Conservation (phyloP, 2,797 vertebrate genomes). For the Danio albolineatus region DNA sequence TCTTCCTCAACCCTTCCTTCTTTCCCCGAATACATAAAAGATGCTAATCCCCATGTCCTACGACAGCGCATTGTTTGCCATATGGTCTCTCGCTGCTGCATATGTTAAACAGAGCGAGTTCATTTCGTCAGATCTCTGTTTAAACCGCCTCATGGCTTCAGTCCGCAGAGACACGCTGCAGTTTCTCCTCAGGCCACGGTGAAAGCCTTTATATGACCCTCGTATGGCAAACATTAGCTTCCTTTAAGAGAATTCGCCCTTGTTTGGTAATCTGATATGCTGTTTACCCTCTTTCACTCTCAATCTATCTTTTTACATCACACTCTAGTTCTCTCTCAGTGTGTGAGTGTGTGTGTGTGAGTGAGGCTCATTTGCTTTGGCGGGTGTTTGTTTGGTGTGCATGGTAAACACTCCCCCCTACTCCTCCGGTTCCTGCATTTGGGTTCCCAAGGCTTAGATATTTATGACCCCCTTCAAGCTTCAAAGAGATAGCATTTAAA, state of each 20-base stretch:
- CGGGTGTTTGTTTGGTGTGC: constrained; percentile 65
- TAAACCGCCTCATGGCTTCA: constrained; percentile 18
- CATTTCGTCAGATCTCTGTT: constrained; percentile 25
- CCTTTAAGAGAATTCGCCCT: constrained; percentile 60
- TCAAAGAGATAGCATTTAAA: constrained; percentile 51
- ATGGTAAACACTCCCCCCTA: constrained; percentile 65
- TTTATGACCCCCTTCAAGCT: constrained; percentile 38
- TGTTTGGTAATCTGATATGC: constrained; percentile 52
- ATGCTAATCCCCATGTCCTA: constrained; percentile 34
- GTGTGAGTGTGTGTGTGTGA: constrained; percentile 21
- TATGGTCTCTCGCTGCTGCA: constrained; percentile 38
- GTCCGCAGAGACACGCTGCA: neutral
- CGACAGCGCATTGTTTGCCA: constrained; percentile 48
- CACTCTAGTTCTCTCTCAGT: constrained; percentile 6
- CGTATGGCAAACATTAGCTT: constrained; percentile 34
- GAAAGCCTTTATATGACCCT: constrained; percentile 23
- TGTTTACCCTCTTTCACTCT: constrained; percentile 35
- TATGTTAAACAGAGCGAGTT: constrained; percentile 45
- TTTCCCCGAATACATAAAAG: constrained; percentile 30
- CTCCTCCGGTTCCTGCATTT: constrained; percentile 55
- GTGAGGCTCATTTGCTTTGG: constrained; percentile 28
- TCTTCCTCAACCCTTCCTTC: constrained; percentile 35
- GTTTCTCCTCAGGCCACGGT: constrained; percentile 16
- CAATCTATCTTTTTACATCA: constrained; percentile 24
- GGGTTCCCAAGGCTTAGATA: constrained; percentile 54